Evolutionary conservation across 2,113 vertebrate genomes (phyloP).

Genomic region (Callipepla squamata): DNA sequence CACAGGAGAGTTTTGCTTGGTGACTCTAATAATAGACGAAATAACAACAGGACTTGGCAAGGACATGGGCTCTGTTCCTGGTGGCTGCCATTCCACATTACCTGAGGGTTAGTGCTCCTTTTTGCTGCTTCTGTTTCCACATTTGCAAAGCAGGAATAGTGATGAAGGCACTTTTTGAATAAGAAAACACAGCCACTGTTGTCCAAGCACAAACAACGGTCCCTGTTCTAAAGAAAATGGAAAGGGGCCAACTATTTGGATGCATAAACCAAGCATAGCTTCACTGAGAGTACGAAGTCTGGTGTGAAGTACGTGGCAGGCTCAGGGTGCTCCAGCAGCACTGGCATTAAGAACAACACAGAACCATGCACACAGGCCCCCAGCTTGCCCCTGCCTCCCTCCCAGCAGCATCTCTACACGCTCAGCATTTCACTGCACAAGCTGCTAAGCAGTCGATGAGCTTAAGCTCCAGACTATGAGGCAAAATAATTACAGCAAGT

Average conservation of each 20-base stretch:
- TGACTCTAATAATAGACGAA: neutral
- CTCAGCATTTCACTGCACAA: rapidly evolving
- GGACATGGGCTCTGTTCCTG: neutral
- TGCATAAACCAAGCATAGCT: slow-evolving; percentile 1
- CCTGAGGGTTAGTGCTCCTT: neutral
- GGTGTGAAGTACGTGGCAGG: neutral
- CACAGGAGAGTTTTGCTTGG: neutral
- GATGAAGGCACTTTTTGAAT: slow-evolving; percentile 20
- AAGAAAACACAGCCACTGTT: slow-evolving; percentile 39
- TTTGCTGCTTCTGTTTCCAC: neutral
- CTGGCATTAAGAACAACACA: neutral
- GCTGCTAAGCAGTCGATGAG: neutral
- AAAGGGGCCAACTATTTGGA: slow-evolving; percentile 18
- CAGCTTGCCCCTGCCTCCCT: neutral
- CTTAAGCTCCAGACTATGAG: neutral
- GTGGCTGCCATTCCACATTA: neutral
- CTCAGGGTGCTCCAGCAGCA: neutral
- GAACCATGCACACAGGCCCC: rapidly evolving
- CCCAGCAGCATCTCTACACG: neutral
- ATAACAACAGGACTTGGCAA: neutral
- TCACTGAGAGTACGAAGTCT: neutral
- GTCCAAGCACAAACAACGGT: slow-evolving; percentile 35
- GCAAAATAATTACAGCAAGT: neutral
- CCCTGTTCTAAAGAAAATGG: slow-evolving; percentile 9
- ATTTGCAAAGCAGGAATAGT: neutral